Evolutionary conservation across 1,140 invertebrate genomes (phyloP).

Genomic region (Zaprionus ornatus): DNA sequence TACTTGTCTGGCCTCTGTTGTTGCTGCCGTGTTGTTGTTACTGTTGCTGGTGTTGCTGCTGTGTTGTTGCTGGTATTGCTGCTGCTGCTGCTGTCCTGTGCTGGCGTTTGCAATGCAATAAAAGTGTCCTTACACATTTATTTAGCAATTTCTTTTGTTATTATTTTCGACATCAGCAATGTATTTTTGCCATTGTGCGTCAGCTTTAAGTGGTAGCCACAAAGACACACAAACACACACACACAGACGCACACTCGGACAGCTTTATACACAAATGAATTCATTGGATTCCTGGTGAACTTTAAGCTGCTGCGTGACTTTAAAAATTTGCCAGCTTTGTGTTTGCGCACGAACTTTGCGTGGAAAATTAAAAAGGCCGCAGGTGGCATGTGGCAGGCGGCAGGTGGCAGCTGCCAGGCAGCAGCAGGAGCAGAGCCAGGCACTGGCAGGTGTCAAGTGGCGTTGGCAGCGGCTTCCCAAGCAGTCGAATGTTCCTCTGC

Average conservation of each 20-base stretch:
- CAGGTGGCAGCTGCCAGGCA: conserved; percentile 35
- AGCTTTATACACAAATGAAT: conserved; percentile 47
- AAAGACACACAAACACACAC: conserved; percentile 1
- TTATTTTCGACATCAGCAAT: conserved; percentile 68
- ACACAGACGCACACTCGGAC: background rate
- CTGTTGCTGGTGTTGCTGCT: conserved; percentile 18
- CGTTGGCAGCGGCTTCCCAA: conserved; percentile 27
- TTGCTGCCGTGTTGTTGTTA: conserved; percentile 2
- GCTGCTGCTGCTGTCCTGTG: conserved; percentile 29
- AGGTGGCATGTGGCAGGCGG: conserved; percentile 62
- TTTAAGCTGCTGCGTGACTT: conserved; percentile 64
- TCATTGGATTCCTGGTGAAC: conserved; percentile 44
- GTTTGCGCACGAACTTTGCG: conserved; percentile 76
- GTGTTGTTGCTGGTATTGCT: conserved; percentile 10
- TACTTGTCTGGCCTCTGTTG: conserved; percentile 61
- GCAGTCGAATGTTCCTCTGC: conserved; percentile 34
- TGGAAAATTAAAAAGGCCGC: conserved; percentile 80
- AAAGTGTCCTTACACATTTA: conserved; percentile 81
- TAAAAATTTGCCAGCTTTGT: conserved; percentile 61
- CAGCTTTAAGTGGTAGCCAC: conserved; percentile 63
- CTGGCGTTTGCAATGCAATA: conserved; percentile 74
- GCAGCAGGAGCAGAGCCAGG: background rate
- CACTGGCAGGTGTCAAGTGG: conserved; percentile 46
- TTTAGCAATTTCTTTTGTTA: conserved; percentile 81
- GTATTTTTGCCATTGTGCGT: conserved; percentile 54